A percentile compares a stretch with the other conserved stretches of the same genome.
Conservation (phyloP, 2,888 invertebrate genomes). For the Agonopterix alstromeriana region DNA sequence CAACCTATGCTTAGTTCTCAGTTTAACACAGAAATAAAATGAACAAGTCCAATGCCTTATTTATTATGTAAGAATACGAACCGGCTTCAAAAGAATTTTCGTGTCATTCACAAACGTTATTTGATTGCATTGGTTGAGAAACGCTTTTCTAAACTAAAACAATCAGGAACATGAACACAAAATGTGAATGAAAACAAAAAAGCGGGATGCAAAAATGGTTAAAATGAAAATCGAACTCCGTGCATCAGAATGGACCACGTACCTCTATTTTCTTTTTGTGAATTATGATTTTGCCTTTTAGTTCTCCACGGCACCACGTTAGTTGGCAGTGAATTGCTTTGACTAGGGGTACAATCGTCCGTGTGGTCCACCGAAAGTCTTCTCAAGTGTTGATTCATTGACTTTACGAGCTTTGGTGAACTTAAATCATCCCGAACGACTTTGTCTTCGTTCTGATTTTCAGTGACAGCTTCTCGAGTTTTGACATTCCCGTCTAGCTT, state of each 20-base stretch:
- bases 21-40: too few relatives aligned
- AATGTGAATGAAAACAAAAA: conserved; percentile 24
- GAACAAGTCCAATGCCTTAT: too few relatives aligned
- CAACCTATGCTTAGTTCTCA: too few relatives aligned
- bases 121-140: too few relatives aligned
- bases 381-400: conserved; percentile 63
- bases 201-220: conserved; percentile 54
- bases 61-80: too few relatives aligned
- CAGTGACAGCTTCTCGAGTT: conserved; percentile 20
- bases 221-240: conserved; percentile 65
- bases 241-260: conserved; percentile 66
- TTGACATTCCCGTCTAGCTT: conserved; percentile 51
- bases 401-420: conserved; percentile 67
- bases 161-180: not conserved
- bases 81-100: too few relatives aligned
- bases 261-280: conserved; percentile 71
- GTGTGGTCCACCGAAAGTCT: conserved; percentile 56
- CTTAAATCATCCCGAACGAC: conserved; percentile 51
- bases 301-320: conserved; percentile 68
- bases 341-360: conserved; percentile 59
- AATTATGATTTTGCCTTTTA: conserved; percentile 60
- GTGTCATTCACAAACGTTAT: too few relatives aligned
- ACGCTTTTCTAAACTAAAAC: too few relatives aligned
- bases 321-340: conserved; percentile 59
- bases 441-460: conserved; percentile 30